Evolutionary conservation across 2,113 vertebrate genomes (phyloP).

Genomic region (Parus major): DNA sequence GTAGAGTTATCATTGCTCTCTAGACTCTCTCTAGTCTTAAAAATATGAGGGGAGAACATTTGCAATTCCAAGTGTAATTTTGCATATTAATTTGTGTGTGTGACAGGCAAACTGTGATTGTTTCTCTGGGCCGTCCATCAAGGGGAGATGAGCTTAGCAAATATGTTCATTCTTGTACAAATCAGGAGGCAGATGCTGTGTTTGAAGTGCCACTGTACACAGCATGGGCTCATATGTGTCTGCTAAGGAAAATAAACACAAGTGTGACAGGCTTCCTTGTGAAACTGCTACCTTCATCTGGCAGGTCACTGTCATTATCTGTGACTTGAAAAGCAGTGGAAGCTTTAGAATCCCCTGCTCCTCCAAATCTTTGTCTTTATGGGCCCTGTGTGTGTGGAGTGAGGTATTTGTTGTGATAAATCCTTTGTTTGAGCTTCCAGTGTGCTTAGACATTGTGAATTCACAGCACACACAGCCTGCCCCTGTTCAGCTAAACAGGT

Average conservation of each 20-base stretch:
- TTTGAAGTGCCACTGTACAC: slow-evolving; percentile 22
- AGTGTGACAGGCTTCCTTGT: neutral
- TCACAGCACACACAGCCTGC: neutral
- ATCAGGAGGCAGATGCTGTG: neutral
- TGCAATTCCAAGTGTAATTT: neutral
- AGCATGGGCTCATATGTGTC: neutral
- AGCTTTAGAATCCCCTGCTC: neutral
- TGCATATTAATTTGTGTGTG: neutral
- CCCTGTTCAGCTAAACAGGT: neutral
- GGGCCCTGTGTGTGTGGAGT: neutral
- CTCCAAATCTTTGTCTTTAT: neutral
- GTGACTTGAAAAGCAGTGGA: neutral
- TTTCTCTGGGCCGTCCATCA: neutral
- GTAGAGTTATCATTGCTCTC: neutral
- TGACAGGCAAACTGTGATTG: neutral
- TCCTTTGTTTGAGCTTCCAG: neutral
- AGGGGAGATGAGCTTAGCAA: neutral
- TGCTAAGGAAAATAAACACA: slow-evolving; percentile 11
- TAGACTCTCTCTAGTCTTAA: neutral
- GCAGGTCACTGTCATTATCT: neutral
- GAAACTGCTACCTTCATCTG: slow-evolving; percentile 1
- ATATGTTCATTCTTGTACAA: neutral
- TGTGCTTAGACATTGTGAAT: neutral
- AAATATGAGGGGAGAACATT: neutral
- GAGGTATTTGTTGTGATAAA: neutral